These are phyloP conservation scores for Ephialtes manifestator DNA, from an alignment of 2,888 invertebrate species.

Conservation along the genomic window DNA sequence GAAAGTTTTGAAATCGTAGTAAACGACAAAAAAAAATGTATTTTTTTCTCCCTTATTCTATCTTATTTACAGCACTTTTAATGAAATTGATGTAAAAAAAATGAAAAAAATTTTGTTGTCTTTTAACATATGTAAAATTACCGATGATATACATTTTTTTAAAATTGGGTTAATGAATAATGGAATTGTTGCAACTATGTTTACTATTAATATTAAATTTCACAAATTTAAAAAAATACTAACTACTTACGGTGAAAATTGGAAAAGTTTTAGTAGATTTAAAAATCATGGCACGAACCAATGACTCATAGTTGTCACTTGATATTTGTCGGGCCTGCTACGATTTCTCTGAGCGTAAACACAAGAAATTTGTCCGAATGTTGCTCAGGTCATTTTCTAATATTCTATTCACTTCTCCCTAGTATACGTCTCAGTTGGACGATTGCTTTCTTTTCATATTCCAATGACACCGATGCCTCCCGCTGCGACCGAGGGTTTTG, in stretches of 20 bases:
- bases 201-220: too few relatives aligned
- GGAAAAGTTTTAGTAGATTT: too few relatives aligned
- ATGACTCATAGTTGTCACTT: not conserved
- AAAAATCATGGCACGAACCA: not conserved
- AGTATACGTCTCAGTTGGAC: constrained; percentile 8
- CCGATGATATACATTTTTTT: not conserved
- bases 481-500: constrained; percentile 24
- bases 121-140: too few relatives aligned
- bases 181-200: too few relatives aligned
- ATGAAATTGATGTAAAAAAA: too few relatives aligned
- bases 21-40: too few relatives aligned
- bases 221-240: too few relatives aligned
- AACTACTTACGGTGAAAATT: too few relatives aligned
- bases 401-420: constrained; percentile 23
- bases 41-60: too few relatives aligned
- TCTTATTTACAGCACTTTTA: too few relatives aligned
- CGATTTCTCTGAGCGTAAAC: not conserved
- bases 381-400: not conserved
- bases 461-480: constrained; percentile 30
- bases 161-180: not conserved
- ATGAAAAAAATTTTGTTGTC: too few relatives aligned
- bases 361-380: constrained; percentile 6
- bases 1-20: too few relatives aligned
- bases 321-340: not conserved
- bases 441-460: constrained; percentile 48